Evolutionary conservation across 2,113 vertebrate species (phyloP), one percentile per base, ranked within the genome.

Genomic region (Madoqua kirkii): DNA sequence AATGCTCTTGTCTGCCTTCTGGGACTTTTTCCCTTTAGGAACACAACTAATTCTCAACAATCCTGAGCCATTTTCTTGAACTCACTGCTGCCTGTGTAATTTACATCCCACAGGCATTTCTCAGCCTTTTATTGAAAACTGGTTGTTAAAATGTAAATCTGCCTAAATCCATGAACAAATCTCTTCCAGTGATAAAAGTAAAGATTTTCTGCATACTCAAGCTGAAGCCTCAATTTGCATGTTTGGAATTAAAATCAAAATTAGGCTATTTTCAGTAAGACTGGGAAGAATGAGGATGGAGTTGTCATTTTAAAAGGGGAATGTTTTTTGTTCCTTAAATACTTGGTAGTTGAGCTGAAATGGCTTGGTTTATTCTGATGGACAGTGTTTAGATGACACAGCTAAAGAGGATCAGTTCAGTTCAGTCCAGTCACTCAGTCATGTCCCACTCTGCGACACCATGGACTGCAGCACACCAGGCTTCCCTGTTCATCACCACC

Each of bases 81-180:
- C 52, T 76, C 86, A 57, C 11, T n/a, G 36, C 81, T 89, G 43
- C 29, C 90, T 31, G 1, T 54, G 31, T 91, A 96, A 95, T 95
- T 97, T 87, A 87, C 78, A 96, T 93, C 95, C 89, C 71, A 84
- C 36, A 78, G 83, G 62, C 83, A 87, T 91, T 81, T 96, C 93
- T 95, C 76, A 87, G 76, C n/a, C 90, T 97, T 95, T 94, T 92
- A 79, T 82, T 74, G 59, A 97, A 97, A 95, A n/a, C 84, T 54
- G 78, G 94, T 48, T 84, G 93, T 98, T 98, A 93, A 95, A 97
- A 98, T 98, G 97, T 98, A 98, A 98, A 98, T 98, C 98, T 98
- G n/a, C 67, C 89, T 94, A 98, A 98, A 98, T 96, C 97, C 97
- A 97, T 86, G 78, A 88, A 94, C 93, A 96, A 96, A 95, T 89